A percentile compares a stretch with the other conserved stretches of the same genome.
Conservation (phyloP, 2,888 invertebrate genomes). For the Sphinx pinastri region DNA sequence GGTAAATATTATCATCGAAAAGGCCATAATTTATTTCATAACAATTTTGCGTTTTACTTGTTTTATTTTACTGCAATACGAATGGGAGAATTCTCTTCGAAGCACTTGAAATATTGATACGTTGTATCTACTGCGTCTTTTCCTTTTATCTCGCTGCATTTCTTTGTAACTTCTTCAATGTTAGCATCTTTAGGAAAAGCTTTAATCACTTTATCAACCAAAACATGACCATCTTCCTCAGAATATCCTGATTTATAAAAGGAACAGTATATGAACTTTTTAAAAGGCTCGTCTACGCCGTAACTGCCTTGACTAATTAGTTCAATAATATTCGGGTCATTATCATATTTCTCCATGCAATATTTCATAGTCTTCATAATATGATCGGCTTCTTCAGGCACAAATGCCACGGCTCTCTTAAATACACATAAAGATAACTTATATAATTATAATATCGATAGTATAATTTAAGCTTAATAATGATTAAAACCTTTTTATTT, state of each 20-base stretch:
- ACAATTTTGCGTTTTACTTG: not conserved
- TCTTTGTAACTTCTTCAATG: conserved; percentile 33
- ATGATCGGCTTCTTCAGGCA: not conserved
- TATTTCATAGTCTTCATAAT: not conserved
- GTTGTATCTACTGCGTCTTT: conserved; percentile 49
- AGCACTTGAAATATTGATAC: conserved; percentile 52
- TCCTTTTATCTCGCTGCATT: conserved; percentile 50
- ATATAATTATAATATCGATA: not conserved
- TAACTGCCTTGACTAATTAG: conserved; percentile 53
- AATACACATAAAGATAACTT: not conserved
- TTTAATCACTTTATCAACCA: conserved; percentile 51
- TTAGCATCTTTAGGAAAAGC: conserved; percentile 49
- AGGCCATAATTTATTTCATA: too few relatives aligned
- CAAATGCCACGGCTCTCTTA: conserved; percentile 1
- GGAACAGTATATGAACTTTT: conserved; percentile 61
- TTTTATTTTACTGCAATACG: not conserved
- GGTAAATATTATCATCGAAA: too few relatives aligned
- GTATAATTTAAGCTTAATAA: too few relatives aligned
- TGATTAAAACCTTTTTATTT: too few relatives aligned
- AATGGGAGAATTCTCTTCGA: conserved; percentile 36
- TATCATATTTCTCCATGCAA: conserved; percentile 38
- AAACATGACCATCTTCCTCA: conserved; percentile 51
- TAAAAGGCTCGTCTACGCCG: conserved; percentile 51
- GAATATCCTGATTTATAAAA: conserved; percentile 52
- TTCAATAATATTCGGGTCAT: conserved; percentile 34